Percentiles rank a stretch among this genome's conserved stretches.
Conservation (phyloP, 1,140 invertebrate species). For the Bombus fervidus region DNA sequence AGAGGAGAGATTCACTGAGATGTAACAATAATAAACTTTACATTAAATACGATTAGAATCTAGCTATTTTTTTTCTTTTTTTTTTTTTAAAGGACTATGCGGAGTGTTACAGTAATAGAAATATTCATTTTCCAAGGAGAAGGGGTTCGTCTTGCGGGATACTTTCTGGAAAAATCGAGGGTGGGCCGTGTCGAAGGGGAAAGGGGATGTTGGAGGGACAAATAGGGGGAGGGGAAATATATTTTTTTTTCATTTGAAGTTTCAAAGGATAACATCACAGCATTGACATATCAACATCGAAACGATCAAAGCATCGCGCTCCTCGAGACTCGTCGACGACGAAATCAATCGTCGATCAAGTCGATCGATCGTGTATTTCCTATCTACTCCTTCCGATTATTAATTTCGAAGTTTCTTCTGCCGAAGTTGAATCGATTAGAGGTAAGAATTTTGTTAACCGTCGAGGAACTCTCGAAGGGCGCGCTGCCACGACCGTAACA, state of each 20-base stretch:
- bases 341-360: neutral
- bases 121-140: constrained; percentile 61
- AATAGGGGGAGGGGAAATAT: constrained; percentile 45
- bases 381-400: neutral
- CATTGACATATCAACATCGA: constrained; percentile 81
- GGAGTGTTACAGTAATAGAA: constrained; percentile 74
- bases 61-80: constrained; percentile 58
- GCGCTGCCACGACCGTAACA: constrained; percentile 68
- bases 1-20: constrained; percentile 76
- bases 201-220: constrained; percentile 1
- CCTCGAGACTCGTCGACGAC: constrained; percentile 45
- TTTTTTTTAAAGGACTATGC: constrained; percentile 72
- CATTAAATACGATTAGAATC: constrained; percentile 79
- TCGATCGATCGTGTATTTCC: neutral
- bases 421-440: too few species aligned
- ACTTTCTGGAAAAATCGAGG: constrained; percentile 21
- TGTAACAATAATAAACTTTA: constrained; percentile 78
- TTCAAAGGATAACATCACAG: constrained; percentile 81
- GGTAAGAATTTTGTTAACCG: neutral
- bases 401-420: neutral
- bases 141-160: constrained; percentile 44
- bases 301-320: constrained; percentile 66
- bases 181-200: constrained; percentile 24
- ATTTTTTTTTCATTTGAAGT: constrained; percentile 64
- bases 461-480: constrained; percentile 52